Base-by-base conservation (phyloP, 2,888 invertebrate species). In the Coecobrya sp. region DNA sequence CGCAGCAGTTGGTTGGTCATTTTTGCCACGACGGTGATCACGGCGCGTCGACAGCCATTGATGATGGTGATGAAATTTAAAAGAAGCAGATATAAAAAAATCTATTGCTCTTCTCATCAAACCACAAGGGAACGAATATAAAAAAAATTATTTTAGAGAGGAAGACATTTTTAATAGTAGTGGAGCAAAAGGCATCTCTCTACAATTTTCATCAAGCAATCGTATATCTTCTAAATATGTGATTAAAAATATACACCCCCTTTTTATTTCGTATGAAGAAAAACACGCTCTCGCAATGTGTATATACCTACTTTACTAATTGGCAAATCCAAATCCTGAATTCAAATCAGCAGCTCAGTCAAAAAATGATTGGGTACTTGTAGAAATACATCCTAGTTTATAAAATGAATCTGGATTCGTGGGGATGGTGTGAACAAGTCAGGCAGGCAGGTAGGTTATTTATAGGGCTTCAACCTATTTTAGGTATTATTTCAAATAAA, bases 1-100 rank as follows among this genome's bases (percentile, higher is more conserved):
- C 45, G 13, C 62, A 36, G 59, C 76, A 55, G 86, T 86, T 73
- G 86, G 86, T 55, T 79, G 27, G 55, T 79, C 85, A 65, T 36
- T 85, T 68, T 62, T 19, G 13, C 42, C 49, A 55, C 27, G 73
- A 73, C 49, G 49, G 49, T 25, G 19, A 76, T 45, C 62, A 65
- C 27, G 62, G 70, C 76, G 45, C 49, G 52, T 27, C 13, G 68
- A 68, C 25, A 4, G 45, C 11, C n/a, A 82, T n/a, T n/a, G n/a
- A n/a, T 52, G 1, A 49, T 25, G n/a, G 42, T 79, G 87, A 87
- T 76, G 62, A 87, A 65, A 65, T 65, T 19, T 7, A 65, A 65
- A 36, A 36, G 7, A 36, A 36, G 36, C 36, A 7, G n/a, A n/a
- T n/a, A 2, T 36, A 36, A 36, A 52, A 1, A 16, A 1, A 52